Conservation (phyloP, 2,113 vertebrate species). For the Aspidoscelis tigris region DNA sequence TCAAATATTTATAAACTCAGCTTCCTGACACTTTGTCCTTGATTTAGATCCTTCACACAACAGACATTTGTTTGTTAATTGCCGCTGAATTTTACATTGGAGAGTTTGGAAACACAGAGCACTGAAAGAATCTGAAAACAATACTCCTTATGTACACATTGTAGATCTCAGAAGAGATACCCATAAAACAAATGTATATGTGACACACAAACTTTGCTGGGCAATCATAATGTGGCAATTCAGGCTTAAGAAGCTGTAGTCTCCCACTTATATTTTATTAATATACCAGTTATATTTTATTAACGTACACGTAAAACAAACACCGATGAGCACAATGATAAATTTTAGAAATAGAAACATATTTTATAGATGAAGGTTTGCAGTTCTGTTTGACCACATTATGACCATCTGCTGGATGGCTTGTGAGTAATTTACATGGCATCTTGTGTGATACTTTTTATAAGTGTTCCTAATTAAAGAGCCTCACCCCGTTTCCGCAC, state of each 20-base stretch:
- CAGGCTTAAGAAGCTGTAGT: constrained; percentile 5
- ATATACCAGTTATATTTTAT: not conserved
- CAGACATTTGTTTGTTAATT: constrained; percentile 27
- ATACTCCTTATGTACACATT: constrained; percentile 2
- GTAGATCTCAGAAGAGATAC: not conserved
- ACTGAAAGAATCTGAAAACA: not conserved
- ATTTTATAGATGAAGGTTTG: not conserved
- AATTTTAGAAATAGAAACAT: not conserved
- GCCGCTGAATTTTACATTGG: constrained; percentile 20
- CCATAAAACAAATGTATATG: not conserved
- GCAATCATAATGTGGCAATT: constrained; percentile 8
- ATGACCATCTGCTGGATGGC: not conserved
- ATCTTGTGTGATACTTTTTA: too few relatives aligned
- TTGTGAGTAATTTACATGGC: too few relatives aligned
- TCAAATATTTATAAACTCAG: not conserved
- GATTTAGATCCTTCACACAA: not conserved
- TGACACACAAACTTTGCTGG: not conserved
- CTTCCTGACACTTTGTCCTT: not conserved
- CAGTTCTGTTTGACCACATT: not conserved
- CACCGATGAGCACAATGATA: not conserved
- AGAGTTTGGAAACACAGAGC: not conserved
- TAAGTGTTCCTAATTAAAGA: too few relatives aligned
- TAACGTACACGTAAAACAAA: not conserved
- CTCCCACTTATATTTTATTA: not conserved
- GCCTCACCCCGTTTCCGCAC: too few relatives aligned